These are phyloP conservation scores for Oconnorella tubifera DNA, from an alignment of 2,888 invertebrate species.

Conservation along the genomic window DNA sequence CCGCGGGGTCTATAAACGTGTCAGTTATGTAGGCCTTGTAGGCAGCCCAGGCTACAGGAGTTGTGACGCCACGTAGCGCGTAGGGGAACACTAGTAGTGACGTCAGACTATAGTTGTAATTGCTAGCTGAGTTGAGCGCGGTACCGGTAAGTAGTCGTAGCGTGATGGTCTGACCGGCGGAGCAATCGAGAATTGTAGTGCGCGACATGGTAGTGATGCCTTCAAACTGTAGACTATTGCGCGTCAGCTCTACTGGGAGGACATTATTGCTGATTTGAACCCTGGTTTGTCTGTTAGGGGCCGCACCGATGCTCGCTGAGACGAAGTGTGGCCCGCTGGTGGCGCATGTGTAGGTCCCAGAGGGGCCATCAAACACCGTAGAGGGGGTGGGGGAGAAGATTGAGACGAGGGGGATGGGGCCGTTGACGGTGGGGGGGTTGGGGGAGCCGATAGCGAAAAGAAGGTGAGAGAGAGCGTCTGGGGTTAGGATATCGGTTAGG, in stretches of 20 bases:
- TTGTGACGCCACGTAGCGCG: neutral
- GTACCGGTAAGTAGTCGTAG: constrained; percentile 15
- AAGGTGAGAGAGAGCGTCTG: constrained; percentile 7
- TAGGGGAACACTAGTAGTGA: constrained; percentile 18
- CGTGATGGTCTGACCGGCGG: neutral
- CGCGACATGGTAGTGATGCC: constrained; percentile 18
- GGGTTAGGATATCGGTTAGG: constrained; percentile 11
- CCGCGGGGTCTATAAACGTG: constrained; percentile 12
- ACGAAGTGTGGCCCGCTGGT: constrained; percentile 12
- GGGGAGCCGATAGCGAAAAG: constrained; percentile 13
- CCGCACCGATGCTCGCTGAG: neutral
- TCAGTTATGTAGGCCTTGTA: constrained; percentile 19
- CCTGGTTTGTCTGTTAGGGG: neutral
- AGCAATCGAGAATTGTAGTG: constrained; percentile 10
- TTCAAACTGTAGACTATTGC: neutral
- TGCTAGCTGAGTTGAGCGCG: constrained; percentile 6
- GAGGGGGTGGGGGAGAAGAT: neutral
- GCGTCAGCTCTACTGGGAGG: constrained; percentile 14
- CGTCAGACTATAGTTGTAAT: constrained; percentile 5
- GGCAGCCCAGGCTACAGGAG: constrained; percentile 15
- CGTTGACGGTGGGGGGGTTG: neutral
- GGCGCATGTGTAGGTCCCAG: constrained; percentile 17
- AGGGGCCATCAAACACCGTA: constrained; percentile 15
- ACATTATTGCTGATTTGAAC: neutral
- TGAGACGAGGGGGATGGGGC: neutral